Conservation (phyloP, 2,888 invertebrate species). For the Ophion ellenae region DNA sequence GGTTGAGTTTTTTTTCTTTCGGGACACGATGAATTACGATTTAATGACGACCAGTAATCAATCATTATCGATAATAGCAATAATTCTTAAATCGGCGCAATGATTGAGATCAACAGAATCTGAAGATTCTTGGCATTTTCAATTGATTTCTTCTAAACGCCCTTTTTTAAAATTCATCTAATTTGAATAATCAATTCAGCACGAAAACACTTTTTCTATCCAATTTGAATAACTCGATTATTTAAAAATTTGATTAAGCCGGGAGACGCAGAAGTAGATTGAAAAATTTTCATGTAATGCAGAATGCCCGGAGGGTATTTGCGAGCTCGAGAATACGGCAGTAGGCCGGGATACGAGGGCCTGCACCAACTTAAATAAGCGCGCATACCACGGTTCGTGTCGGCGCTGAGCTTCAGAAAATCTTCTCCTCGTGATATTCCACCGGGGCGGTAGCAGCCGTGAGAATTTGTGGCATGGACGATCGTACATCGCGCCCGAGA, state of each 20-base stretch:
- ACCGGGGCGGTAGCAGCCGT: constrained; percentile 44
- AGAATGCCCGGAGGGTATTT: constrained; percentile 32
- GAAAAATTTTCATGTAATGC: constrained; percentile 24
- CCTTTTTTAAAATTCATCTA: neutral
- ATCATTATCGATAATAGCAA: too few species aligned
- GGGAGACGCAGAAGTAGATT: constrained; percentile 21
- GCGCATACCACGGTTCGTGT: constrained; percentile 33
- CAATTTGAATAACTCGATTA: constrained; percentile 37
- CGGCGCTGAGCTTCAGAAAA: constrained; percentile 34
- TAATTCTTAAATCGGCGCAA: too few species aligned
- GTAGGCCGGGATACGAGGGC: constrained; percentile 10
- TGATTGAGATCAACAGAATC: too few species aligned
- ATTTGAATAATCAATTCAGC: neutral
- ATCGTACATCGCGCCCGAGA: constrained; percentile 22
- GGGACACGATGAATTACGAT: too few species aligned
- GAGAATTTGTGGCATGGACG: constrained; percentile 29
- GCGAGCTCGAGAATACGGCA: constrained; percentile 13
- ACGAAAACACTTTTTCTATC: constrained; percentile 12
- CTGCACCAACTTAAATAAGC: constrained; percentile 44
- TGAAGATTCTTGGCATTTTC: neutral
- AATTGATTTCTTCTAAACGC: neutral
- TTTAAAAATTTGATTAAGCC: constrained; percentile 10
- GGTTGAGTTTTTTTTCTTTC: too few species aligned
- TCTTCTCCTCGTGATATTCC: constrained; percentile 27
- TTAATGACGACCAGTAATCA: too few species aligned